Conservation (phyloP, 2,113 vertebrate genomes). For the Hypanus sabinus region DNA sequence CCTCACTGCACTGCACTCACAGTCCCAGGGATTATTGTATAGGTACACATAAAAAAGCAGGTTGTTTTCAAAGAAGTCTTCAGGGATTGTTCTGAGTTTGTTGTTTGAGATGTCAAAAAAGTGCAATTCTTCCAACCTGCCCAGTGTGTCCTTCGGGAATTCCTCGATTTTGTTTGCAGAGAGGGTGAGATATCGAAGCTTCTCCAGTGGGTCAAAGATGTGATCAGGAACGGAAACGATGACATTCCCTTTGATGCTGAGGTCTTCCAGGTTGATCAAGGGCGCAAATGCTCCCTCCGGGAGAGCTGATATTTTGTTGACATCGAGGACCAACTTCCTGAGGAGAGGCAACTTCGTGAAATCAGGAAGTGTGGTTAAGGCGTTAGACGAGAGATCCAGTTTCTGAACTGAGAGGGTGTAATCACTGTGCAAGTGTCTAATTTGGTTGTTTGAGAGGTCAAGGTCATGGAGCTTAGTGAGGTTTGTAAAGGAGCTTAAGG, state of each 20-base stretch:
- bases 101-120: constrained; percentile 39
- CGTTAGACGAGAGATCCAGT: background rate
- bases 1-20: constrained; percentile 43
- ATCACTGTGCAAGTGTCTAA: background rate
- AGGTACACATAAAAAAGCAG: constrained; percentile 44
- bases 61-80: constrained; percentile 41
- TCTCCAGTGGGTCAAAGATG: background rate
- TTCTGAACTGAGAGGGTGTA: background rate
- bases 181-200: background rate
- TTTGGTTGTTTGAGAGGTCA: constrained; percentile 6
- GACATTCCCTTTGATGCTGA: background rate
- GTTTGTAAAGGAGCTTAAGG: background rate
- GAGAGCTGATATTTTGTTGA: background rate
- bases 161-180: background rate
- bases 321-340: background rate
- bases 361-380: constrained; percentile 40
- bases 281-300: background rate
- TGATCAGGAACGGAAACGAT: background rate
- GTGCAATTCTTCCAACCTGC: background rate
- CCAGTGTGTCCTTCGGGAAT: background rate
- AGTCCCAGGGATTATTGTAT: constrained; percentile 48
- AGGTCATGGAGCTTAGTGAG: background rate
- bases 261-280: background rate
- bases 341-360: constrained; percentile 23
- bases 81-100: constrained; percentile 40